Conservation (phyloP, 2,888 invertebrate genomes). For the Mythimna ferrago region DNA sequence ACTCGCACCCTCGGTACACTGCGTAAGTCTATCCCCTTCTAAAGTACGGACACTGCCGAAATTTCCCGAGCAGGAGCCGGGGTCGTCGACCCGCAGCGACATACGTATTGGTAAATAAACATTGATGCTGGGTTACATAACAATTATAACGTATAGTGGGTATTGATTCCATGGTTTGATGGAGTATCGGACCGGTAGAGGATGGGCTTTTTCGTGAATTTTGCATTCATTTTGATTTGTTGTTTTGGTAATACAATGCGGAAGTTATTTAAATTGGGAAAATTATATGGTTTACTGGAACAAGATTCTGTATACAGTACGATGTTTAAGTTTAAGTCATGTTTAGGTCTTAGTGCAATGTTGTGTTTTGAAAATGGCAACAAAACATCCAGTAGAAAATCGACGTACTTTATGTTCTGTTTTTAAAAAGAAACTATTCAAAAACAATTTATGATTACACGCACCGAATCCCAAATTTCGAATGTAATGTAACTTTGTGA, state of each 20-base stretch:
- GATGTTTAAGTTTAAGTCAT: no score
- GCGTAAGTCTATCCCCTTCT: slow-evolving; percentile 82
- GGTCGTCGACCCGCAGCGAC: slow-evolving; percentile 84
- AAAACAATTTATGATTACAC: slow-evolving; percentile 38
- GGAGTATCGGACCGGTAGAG: slow-evolving; percentile 18
- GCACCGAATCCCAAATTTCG: slow-evolving; percentile 18
- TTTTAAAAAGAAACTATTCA: slow-evolving; percentile 29
- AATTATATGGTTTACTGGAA: background rate
- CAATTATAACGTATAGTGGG: slow-evolving; percentile 67
- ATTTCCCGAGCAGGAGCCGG: slow-evolving; percentile 82
- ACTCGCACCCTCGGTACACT: slow-evolving; percentile 75
- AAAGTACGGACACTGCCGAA: slow-evolving; percentile 86
- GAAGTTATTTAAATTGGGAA: background rate
- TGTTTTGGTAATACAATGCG: background rate
- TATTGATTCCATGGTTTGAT: slow-evolving; percentile 53
- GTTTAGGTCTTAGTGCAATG: background rate
- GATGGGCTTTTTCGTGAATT: slow-evolving; percentile 11
- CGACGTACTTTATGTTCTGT: slow-evolving; percentile 1
- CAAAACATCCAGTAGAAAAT: background rate
- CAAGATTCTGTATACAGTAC: background rate
- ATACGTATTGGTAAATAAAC: slow-evolving; percentile 90
- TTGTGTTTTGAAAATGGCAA: background rate
- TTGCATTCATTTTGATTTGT: slow-evolving; percentile 17
- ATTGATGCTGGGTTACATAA: slow-evolving; percentile 82
- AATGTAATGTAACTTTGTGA: slow-evolving; percentile 25